Percentiles rank a stretch among this genome's conserved stretches.
phyloP scores from a whole-genome alignment of 2,888 invertebrate species.

The Hydraecia micacea region DNA sequence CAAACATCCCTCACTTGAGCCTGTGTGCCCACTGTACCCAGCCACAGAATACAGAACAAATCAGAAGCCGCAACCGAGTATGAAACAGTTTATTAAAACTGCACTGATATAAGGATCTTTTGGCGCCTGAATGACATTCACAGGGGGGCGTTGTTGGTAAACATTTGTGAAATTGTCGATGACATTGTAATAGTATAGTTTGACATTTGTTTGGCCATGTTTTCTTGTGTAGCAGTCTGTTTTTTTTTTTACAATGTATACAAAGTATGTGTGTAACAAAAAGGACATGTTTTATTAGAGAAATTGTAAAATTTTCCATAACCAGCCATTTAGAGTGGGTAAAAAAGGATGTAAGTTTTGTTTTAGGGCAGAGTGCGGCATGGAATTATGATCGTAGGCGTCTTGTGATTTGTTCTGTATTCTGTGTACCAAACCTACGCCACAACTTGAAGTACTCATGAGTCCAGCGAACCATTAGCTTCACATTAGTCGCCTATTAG shows the following conservation, averaged over 20 bases:
- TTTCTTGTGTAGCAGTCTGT: too few relatives aligned
- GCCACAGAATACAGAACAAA: conserved; percentile 5
- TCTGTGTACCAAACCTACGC: not conserved
- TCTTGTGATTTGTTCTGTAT: not conserved
- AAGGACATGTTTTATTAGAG: too few relatives aligned
- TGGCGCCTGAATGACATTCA: not conserved
- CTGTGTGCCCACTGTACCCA: not conserved
- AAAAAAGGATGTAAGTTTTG: not conserved
- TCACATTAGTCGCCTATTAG: conserved; percentile 48
- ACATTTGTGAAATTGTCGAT: not conserved
- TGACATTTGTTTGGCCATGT: not conserved
- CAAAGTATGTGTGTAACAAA: too few relatives aligned
- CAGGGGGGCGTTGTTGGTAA: not conserved
- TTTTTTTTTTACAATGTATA: too few relatives aligned
- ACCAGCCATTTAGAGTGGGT: not conserved
- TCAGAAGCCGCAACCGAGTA: not conserved
- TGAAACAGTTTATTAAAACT: not conserved
- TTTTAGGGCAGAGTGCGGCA: not conserved
- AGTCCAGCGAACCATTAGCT: conserved; percentile 40
- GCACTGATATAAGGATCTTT: too few relatives aligned
- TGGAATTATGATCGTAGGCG: not conserved
- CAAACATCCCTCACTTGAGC: conserved; percentile 32
- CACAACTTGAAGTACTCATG: not conserved
- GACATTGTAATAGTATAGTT: not conserved
- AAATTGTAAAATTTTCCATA: not conserved